These are phyloP conservation scores for Crocuta crocuta DNA, from an alignment of 2,113 vertebrate species.

Conservation along the genomic window DNA sequence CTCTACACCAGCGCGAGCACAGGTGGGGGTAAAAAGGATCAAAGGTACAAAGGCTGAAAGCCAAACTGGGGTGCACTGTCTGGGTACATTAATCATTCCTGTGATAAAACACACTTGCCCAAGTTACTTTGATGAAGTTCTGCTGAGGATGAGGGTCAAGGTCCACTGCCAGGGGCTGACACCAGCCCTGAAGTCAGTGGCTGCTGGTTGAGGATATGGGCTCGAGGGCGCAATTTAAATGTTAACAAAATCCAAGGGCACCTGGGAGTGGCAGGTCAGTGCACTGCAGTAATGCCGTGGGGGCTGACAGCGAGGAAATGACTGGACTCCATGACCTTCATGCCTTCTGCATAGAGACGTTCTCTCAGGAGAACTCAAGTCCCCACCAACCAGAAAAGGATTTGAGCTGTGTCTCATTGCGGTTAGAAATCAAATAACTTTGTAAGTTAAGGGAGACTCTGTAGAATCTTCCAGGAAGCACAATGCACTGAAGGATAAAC, in stretches of 20 bases:
- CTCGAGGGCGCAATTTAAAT: neutral
- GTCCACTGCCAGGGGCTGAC: neutral
- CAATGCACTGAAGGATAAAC: neutral
- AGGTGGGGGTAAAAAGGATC: neutral
- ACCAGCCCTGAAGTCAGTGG: neutral
- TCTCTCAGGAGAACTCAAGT: slow-evolving; percentile 40
- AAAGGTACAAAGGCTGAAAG: neutral
- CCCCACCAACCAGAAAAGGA: neutral
- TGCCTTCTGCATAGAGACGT: neutral
- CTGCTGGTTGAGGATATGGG: too few species aligned
- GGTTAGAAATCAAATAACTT: neutral
- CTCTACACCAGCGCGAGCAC: neutral
- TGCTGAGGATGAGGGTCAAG: accelerated
- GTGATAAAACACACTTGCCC: neutral
- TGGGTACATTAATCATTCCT: neutral
- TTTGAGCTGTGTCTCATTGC: neutral
- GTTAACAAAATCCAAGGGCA: neutral
- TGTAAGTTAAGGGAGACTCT: neutral
- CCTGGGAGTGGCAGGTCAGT: neutral
- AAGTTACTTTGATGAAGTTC: neutral
- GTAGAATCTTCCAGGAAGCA: neutral
- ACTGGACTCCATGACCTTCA: neutral
- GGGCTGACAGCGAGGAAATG: neutral
- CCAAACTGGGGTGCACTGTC: neutral
- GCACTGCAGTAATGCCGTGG: accelerated